These are phyloP conservation scores for Danio tinwini DNA, from an alignment of 2,797 vertebrate genomes.

Conservation along the genomic window DNA sequence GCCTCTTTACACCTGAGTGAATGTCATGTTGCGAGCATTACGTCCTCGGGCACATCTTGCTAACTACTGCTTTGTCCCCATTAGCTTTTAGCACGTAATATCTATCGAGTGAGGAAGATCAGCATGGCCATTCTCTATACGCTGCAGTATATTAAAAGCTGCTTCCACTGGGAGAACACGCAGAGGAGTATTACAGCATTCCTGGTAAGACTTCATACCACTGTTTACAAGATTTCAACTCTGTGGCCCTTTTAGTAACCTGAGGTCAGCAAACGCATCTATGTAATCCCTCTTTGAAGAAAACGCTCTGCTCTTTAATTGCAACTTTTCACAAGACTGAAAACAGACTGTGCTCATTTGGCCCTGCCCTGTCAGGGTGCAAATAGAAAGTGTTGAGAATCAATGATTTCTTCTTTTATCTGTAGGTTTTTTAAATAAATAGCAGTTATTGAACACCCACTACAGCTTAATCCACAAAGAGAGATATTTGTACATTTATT, in stretches of 20 bases:
- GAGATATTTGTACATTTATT: neutral
- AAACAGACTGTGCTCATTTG: slow-evolving; percentile 21
- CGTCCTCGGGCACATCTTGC: slow-evolving; percentile 68
- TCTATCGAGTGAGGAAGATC: slow-evolving; percentile 94
- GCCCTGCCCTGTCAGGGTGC: slow-evolving; percentile 26
- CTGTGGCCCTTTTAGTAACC: slow-evolving; percentile 48
- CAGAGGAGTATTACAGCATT: slow-evolving; percentile 90
- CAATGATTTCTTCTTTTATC: neutral
- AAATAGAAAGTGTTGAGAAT: slow-evolving; percentile 34
- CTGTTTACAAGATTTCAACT: slow-evolving; percentile 46
- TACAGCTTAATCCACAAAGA: neutral
- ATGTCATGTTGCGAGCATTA: slow-evolving; percentile 71
- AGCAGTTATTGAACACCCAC: neutral
- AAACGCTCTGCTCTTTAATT: slow-evolving; percentile 25
- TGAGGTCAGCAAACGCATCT: slow-evolving; percentile 37
- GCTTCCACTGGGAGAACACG: slow-evolving; percentile 96
- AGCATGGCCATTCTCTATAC: slow-evolving; percentile 92
- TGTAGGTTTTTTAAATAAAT: neutral
- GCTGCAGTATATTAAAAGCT: slow-evolving; percentile 95
- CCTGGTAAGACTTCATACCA: slow-evolving; percentile 78
- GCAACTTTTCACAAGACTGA: slow-evolving; percentile 31
- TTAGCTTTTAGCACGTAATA: slow-evolving; percentile 94
- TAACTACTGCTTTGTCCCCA: slow-evolving; percentile 73
- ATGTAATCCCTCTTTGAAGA: slow-evolving; percentile 36
- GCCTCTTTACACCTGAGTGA: slow-evolving; percentile 68